phyloP scores from a whole-genome alignment of 1,140 invertebrate genomes.

The Pristionchus pacificus region DNA sequence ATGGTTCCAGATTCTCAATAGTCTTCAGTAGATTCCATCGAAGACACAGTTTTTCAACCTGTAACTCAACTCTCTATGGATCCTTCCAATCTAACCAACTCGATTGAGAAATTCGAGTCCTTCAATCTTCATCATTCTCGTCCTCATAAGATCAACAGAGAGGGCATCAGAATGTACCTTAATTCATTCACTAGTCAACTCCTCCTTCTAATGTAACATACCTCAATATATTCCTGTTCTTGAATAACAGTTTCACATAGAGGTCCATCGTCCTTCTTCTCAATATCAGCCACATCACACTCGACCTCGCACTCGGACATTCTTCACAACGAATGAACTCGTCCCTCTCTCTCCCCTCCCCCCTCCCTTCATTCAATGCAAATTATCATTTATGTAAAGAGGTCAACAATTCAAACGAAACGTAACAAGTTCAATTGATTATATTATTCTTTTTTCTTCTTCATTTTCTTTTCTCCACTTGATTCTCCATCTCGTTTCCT shows the following conservation, averaged over 20 bases:
- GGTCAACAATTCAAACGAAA: not conserved
- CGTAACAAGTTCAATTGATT: not conserved
- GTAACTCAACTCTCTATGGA: not conserved
- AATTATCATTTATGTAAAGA: not conserved
- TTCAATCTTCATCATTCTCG: not conserved
- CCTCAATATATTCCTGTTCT: too few relatives aligned
- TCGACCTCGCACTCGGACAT: too few relatives aligned
- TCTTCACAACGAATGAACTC: too few relatives aligned
- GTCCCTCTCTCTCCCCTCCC: too few relatives aligned
- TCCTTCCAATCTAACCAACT: not conserved
- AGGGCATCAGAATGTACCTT: too few relatives aligned
- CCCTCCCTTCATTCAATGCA: too few relatives aligned
- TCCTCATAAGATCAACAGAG: not conserved
- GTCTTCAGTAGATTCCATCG: constrained; percentile 49
- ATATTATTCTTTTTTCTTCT: not conserved
- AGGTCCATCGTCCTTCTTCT: too few relatives aligned
- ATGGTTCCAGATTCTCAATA: constrained; percentile 40
- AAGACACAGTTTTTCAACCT: constrained; percentile 34
- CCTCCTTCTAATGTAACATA: too few relatives aligned
- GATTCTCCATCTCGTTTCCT: not conserved
- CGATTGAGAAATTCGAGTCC: not conserved
- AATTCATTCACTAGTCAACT: too few relatives aligned
- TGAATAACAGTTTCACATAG: too few relatives aligned
- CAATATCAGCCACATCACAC: too few relatives aligned
- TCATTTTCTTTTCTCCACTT: not conserved